Base-by-base conservation (phyloP, 2,888 invertebrate genomes). In the Invenusta paracnida region DNA sequence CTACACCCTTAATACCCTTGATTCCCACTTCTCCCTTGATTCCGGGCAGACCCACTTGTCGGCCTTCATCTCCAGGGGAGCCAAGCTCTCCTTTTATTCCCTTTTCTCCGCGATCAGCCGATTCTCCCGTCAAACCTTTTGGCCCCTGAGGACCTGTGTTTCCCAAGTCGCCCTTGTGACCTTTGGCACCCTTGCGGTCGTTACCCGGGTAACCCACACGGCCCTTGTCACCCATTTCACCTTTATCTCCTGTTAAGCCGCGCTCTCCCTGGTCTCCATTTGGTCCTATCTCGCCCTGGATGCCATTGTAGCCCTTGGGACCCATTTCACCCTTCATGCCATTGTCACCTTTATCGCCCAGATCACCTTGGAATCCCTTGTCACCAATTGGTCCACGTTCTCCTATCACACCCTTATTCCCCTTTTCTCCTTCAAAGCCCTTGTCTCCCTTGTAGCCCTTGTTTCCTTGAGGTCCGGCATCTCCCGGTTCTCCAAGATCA, bases 291-390 rank as follows among this genome's bases (percentile, higher is more conserved):
- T 30, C 25, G 27, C 85, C 85, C 23, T 27, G 83, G 5, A 2
- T 23, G 1, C 85, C 85, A 84, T 82, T 13, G 1, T 29, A 13
- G n/a, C 82, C 82, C 30, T 82, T 82, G 1, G 30, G 29, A 30
- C 82, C 82, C 2, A 0, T 87, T n/a, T 23, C n/a, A 25, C 87
- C 87, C n/a, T 30, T 67, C 11, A 13, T 11, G 11, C 87, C 87
- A 11, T 27, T 27, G n/a, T 27, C 23, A 29, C 87, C 87, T 83
- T 25, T 81, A 79, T 79, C 29, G 5, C 87, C 87, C 28, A 30
- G 1, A 0, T 67, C 1, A 0, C 86, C 86, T 11, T 17, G 30
- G 25, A 29, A 29, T 13, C 85, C 85, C n/a, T 25, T 13, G 30
- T 83, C 85, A 85, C 85, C 85, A 29, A 28, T 82, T 5, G 29